Base-by-base conservation (phyloP, 1,140 invertebrate genomes). In the Tetragnatha versicolor region DNA sequence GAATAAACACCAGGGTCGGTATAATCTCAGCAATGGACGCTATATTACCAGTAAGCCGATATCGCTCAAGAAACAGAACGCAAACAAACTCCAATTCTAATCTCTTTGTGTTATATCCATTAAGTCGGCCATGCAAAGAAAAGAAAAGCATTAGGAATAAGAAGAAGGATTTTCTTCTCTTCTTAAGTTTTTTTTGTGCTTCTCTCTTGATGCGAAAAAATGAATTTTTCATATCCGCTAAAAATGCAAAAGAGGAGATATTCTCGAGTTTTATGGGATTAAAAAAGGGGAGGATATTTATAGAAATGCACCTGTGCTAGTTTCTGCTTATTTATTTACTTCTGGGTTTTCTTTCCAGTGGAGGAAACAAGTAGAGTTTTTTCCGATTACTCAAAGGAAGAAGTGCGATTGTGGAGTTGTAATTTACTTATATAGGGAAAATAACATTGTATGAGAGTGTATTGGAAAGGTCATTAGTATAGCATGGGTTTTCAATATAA, bases 171-270 rank as follows among this genome's bases (percentile, higher is more conserved):
- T 58, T 31, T 33, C 31, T 33, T 14, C 25, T 53, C 27, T 53
- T 25, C 27, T 53, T 14, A 20, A 31, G 7, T 5, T 33, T 9
- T 31, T 58, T 58, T 58, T 58, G 7, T 29, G 17, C 29, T 58
- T 58, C 55, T 58, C 35, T 58, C 29, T n/a, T 58, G 29, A 31
- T 14, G 51, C 9, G 10, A 29, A 53, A 58, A 58, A 58, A 58
- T n/a, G 22, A 33, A 10, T 58, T 58, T 33, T 20, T 58, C 55
- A 58, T 58, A 53, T 53, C 55, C 55, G 29, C 55, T 58, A 31
- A 58, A 33, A 58, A 58, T 58, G 55, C 55, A 33, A 58, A n/a
- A n/a, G n/a, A n/a, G n/a, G 55, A 58, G 55, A 58, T 58, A 58
- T 58, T 35, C 29, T 33, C 55, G 17, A 33, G 55, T 58, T 58